Evolutionary conservation across 2,113 vertebrate species (phyloP), one percentile per base, ranked within the genome.

Genomic region (Pomatorhinus ruficollis): DNA sequence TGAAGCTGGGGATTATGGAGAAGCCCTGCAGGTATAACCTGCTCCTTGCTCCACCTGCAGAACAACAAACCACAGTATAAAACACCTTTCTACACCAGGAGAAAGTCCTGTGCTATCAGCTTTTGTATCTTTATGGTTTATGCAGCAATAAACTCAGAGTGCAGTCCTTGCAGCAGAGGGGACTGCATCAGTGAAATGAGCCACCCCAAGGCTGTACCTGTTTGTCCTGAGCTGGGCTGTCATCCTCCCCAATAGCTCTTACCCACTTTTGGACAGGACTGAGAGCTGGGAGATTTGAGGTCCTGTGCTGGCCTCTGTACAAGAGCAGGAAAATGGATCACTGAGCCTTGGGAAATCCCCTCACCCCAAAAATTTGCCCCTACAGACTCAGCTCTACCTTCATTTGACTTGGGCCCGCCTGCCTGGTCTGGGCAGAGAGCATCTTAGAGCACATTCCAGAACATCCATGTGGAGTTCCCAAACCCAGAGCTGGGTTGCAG

Each of bases 161-260:
- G 30, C 70, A 77, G 64, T 37, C 53, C n/a, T 59, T 4, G 47
- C 59, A 81, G 79, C 2, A 1, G 2, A 16, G 3, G 44, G 40
- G 22, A 11, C 6, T 3, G 4, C 53, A 24, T 8, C 85, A 31
- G 33, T 0, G 0, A 2, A 13, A 49, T 2, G 4, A 42, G 22
- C 3, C 9, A 39, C 20, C 35, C 56, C 49, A 40, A 5, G 24
- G 40, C 47, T 89, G 56, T 44, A 11, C 17, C 50, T 66, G 44
- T 44, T 42, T 42, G 22, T 35, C 45, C 76, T 35, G 47, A 70
- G 37, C 68, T 27, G 31, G n/a, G 54, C 12, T 47, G 5, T 15
- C 33, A 50, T n/a, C 25, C 20, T 33, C 54, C 20, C 75, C 83
- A 24, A 60, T 35, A 78, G 86, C 23, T 82, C 50, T 33, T n/a